These are phyloP conservation scores for Bombycilla garrulus DNA, from an alignment of 2,113 vertebrate genomes.

Conservation along the genomic window DNA sequence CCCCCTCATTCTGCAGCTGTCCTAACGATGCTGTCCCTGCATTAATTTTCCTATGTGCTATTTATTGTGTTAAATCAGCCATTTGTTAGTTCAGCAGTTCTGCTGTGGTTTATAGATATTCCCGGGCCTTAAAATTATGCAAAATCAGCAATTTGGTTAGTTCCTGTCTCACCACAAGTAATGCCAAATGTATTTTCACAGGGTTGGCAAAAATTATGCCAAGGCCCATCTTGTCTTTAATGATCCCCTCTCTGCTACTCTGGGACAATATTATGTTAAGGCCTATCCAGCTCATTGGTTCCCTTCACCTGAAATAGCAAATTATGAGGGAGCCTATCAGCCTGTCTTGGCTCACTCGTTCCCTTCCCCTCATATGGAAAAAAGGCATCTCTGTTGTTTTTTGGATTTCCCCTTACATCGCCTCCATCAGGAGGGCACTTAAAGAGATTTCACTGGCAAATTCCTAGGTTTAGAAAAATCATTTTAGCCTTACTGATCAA, in stretches of 20 bases:
- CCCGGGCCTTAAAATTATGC: not conserved
- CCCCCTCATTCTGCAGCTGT: constrained; percentile 15
- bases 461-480: not conserved
- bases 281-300: not conserved
- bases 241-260: not conserved
- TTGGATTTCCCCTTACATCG: not conserved
- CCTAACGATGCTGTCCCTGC: not conserved
- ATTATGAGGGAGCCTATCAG: not conserved
- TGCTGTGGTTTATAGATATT: not conserved
- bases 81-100: constrained; percentile 60
- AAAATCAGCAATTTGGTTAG: constrained; percentile 34
- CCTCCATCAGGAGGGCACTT: not conserved
- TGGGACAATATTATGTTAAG: constrained; percentile 10
- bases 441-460: not conserved
- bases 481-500: not conserved
- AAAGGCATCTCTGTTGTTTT: not conserved
- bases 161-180: constrained; percentile 25
- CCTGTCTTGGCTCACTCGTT: not conserved
- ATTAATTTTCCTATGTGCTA: constrained; percentile 43
- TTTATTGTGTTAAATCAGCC: constrained; percentile 64
- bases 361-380: not conserved
- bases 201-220: not conserved
- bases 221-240: constrained; percentile 23
- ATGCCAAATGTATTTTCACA: constrained; percentile 18
- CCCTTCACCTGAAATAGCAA: constrained; percentile 30